Evolutionary conservation across 2,888 invertebrate genomes (phyloP).

Genomic region (Mythimna albipuncta): DNA sequence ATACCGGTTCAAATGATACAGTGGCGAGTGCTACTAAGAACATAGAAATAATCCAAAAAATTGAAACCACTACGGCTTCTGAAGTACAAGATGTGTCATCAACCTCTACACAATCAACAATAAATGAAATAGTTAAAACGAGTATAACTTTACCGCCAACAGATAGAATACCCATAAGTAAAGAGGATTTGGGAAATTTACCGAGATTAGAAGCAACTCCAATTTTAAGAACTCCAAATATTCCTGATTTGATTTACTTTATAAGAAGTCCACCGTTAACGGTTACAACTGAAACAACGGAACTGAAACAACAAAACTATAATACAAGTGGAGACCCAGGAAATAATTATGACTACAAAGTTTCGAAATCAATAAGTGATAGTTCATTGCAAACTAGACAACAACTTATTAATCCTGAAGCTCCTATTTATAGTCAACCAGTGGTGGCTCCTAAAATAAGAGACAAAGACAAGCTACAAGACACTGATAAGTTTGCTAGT

Average conservation of each 20-base stretch:
- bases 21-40: not conserved
- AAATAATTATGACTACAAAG: slow-evolving; percentile 4
- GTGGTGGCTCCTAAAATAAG: slow-evolving; percentile 5
- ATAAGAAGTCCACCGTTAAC: not conserved
- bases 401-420: not conserved
- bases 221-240: slow-evolving; percentile 1
- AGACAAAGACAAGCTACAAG: not conserved
- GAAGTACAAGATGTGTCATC: slow-evolving; percentile 2
- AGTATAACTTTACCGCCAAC: not conserved
- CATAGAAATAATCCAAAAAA: not conserved
- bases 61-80: not conserved
- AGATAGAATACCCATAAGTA: slow-evolving; percentile 1
- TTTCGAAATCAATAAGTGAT: slow-evolving; percentile 8
- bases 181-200: not conserved
- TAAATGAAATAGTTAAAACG: not conserved
- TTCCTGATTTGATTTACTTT: not conserved
- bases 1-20: not conserved
- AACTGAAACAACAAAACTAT: slow-evolving; percentile 2
- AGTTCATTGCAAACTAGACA: not conserved
- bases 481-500: not conserved
- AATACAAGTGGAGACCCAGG: not conserved
- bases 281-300: not conserved
- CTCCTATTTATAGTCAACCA: not conserved
- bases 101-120: not conserved
- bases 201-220: not conserved